Conservation (phyloP, 1,140 invertebrate genomes). For the Aphaenogaster floridana region DNA sequence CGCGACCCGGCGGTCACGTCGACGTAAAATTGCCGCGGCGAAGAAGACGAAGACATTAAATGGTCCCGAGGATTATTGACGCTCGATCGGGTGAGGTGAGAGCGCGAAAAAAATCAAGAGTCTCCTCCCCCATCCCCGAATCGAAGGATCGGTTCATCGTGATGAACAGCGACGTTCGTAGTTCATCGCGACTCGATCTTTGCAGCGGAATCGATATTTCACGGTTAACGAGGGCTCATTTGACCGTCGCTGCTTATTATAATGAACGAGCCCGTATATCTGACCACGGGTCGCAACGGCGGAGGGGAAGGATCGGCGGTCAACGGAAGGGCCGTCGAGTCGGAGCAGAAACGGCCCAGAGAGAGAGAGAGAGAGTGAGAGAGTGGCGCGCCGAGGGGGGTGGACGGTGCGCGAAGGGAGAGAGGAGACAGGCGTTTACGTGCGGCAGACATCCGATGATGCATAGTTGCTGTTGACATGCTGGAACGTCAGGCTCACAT, state of each 20-base stretch:
- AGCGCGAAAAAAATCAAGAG: conserved; percentile 3
- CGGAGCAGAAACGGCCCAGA: background rate
- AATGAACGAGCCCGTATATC: conserved; percentile 78
- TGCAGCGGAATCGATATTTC: conserved; percentile 66
- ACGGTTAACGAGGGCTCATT: conserved; percentile 71
- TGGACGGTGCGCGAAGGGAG: background rate
- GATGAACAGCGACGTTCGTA: conserved; percentile 10
- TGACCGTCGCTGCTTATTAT: conserved; percentile 80
- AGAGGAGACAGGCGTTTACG: conserved; percentile 79
- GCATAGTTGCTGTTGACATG: conserved; percentile 87
- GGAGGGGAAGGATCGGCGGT: conserved; percentile 3
- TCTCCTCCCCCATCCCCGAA: background rate
- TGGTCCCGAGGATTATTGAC: background rate
- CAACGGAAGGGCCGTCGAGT: conserved; percentile 37
- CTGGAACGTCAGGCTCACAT: conserved; percentile 85
- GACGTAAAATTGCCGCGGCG: conserved; percentile 29
- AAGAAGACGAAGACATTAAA: conserved; percentile 12
- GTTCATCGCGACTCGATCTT: background rate
- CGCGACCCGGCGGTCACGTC: background rate
- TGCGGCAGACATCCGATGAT: conserved; percentile 85
- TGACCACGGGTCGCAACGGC: conserved; percentile 9
- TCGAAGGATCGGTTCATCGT: background rate
- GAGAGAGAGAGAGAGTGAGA: background rate
- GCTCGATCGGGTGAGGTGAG: background rate
- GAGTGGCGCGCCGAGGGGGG: background rate